These are phyloP conservation scores for Physocephala rufipes DNA, from an alignment of 2,888 invertebrate species.

Conservation along the genomic window DNA sequence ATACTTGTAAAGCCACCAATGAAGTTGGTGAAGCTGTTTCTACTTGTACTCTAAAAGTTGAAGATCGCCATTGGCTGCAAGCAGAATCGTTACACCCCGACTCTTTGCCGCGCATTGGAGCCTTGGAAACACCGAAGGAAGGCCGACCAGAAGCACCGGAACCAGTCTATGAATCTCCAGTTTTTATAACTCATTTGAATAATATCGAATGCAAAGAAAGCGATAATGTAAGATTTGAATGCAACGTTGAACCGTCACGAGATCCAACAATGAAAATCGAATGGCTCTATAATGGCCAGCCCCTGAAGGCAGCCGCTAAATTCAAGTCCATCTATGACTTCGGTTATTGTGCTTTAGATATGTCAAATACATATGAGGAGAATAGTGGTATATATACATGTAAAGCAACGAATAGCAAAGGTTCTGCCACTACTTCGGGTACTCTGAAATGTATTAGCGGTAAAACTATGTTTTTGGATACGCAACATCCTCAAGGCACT, in stretches of 20 bases:
- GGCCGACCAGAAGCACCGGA: constrained; percentile 76
- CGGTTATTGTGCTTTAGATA: constrained; percentile 92
- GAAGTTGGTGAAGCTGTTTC: constrained; percentile 94
- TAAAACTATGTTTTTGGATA: constrained; percentile 83
- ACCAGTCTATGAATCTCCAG: constrained; percentile 83
- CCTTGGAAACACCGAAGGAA: constrained; percentile 82
- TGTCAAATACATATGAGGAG: constrained; percentile 86
- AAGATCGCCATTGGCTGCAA: constrained; percentile 87
- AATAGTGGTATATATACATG: constrained; percentile 93
- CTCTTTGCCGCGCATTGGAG: constrained; percentile 85
- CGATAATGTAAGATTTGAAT: constrained; percentile 89
- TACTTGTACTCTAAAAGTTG: constrained; percentile 87
- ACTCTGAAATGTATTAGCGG: constrained; percentile 85
- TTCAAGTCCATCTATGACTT: constrained; percentile 95
- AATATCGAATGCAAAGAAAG: constrained; percentile 89
- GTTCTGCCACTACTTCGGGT: constrained; percentile 89
- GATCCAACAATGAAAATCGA: constrained; percentile 91
- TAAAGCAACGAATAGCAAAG: constrained; percentile 88
- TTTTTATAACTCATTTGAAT: constrained; percentile 90
- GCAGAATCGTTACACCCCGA: constrained; percentile 90
- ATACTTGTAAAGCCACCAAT: constrained; percentile 94
- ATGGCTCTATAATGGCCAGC: constrained; percentile 95
- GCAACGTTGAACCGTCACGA: constrained; percentile 89
- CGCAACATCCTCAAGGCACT: constrained; percentile 94
- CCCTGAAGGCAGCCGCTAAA: constrained; percentile 86